Evolutionary conservation across 2,797 vertebrate genomes (phyloP).

Genomic region (Halcyon smyrnensis): DNA sequence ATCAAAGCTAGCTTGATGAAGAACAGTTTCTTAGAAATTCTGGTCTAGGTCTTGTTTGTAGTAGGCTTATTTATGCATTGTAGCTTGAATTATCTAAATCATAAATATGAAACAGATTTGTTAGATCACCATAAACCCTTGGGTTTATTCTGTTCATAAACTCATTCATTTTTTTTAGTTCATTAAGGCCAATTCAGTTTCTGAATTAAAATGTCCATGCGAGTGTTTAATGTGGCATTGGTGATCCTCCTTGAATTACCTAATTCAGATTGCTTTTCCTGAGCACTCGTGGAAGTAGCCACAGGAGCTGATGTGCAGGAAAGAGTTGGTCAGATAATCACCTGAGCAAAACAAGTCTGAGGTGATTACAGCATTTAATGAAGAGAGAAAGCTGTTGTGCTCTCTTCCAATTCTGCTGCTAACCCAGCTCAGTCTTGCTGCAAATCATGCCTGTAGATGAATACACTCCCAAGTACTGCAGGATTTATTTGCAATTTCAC

Average conservation of each 20-base stretch:
- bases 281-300: accelerated
- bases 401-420: background rate
- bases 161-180: conserved; percentile 11
- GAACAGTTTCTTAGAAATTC: background rate
- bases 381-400: background rate
- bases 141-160: conserved; percentile 32
- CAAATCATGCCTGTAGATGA: background rate
- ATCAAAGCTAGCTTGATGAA: background rate
- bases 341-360: background rate
- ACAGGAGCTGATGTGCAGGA: background rate
- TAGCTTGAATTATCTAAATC: conserved; percentile 36
- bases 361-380: background rate
- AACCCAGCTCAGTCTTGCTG: background rate
- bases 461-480: background rate
- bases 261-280: background rate
- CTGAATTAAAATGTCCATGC: background rate
- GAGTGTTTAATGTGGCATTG: background rate
- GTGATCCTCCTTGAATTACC: background rate
- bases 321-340: background rate
- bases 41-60: background rate
- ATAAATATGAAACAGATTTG: conserved; percentile 10
- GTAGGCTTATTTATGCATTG: background rate
- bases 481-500: background rate
- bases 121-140: conserved; percentile 7
- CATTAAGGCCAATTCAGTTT: background rate